A percentile compares a stretch with the other conserved stretches of the same genome.
phyloP scores from a whole-genome alignment of 2,113 vertebrate species.

The Petrocephalus zakoni region DNA sequence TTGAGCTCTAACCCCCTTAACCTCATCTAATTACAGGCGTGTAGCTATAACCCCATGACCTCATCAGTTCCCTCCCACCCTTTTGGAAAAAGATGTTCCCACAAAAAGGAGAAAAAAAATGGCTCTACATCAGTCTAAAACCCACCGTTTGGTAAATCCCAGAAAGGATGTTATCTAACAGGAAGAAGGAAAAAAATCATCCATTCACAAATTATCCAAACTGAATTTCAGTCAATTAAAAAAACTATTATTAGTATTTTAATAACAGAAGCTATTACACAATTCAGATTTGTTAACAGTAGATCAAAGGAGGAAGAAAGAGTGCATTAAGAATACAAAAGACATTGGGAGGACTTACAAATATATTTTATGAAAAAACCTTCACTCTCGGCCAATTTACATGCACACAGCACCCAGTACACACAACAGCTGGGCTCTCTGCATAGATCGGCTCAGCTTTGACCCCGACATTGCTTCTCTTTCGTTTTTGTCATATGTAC shows the following conservation, averaged over 20 bases:
- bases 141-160: slow-evolving; percentile 45
- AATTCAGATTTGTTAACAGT: slow-evolving; percentile 43
- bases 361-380: slow-evolving; percentile 34
- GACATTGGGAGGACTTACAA: slow-evolving; percentile 34
- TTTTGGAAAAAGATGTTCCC: slow-evolving; percentile 50
- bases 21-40: slow-evolving; percentile 90
- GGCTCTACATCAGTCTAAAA: slow-evolving; percentile 53
- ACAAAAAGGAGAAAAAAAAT: slow-evolving; percentile 48
- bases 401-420: slow-evolving; percentile 49
- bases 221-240: slow-evolving; percentile 60
- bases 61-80: slow-evolving; percentile 39
- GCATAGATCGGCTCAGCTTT: slow-evolving; percentile 61
- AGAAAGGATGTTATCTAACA: slow-evolving; percentile 43
- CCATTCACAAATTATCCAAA: slow-evolving; percentile 55
- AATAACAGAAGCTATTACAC: slow-evolving; percentile 42
- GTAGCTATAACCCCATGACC: slow-evolving; percentile 63
- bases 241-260: slow-evolving; percentile 55
- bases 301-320: slow-evolving; percentile 33
- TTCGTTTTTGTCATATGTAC: slow-evolving; percentile 57
- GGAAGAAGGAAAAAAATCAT: slow-evolving; percentile 34
- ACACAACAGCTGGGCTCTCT: slow-evolving; percentile 37
- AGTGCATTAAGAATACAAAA: slow-evolving; percentile 28
- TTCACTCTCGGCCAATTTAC: slow-evolving; percentile 54
- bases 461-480: slow-evolving; percentile 41
- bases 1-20: slow-evolving; percentile 63